phyloP scores from a whole-genome alignment of 1,140 invertebrate genomes.

The Zophobas atratus region DNA sequence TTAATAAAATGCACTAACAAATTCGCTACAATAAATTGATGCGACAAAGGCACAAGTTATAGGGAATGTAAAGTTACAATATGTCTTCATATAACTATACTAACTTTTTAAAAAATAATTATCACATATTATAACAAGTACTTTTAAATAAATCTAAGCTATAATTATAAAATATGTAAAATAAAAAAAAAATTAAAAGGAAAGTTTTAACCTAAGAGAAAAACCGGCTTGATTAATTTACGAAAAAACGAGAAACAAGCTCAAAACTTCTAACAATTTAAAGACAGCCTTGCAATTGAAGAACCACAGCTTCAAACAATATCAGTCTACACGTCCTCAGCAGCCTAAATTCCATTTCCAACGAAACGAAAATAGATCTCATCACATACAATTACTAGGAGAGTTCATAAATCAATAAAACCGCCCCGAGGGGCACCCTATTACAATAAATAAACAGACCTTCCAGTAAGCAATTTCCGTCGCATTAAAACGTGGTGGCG shows the following conservation, averaged over 20 bases:
- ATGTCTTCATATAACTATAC: slow-evolving; percentile 15
- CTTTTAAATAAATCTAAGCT: slow-evolving; percentile 39
- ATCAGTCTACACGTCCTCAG: slow-evolving; percentile 26
- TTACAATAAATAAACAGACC: slow-evolving; percentile 5
- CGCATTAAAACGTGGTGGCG: slow-evolving; percentile 71
- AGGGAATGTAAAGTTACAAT: slow-evolving; percentile 35
- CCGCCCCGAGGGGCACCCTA: not conserved
- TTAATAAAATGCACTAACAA: slow-evolving; percentile 30
- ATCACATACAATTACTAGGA: slow-evolving; percentile 10
- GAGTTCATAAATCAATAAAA: slow-evolving; percentile 9
- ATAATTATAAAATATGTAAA: slow-evolving; percentile 40
- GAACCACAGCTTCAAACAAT: slow-evolving; percentile 10
- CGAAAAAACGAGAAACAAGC: slow-evolving; percentile 10
- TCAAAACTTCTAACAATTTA: slow-evolving; percentile 22
- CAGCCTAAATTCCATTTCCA: slow-evolving; percentile 23
- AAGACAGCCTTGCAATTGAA: slow-evolving; percentile 20
- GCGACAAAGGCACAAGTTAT: slow-evolving; percentile 38
- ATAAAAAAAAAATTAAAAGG: slow-evolving; percentile 28
- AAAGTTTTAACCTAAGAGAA: slow-evolving; percentile 7
- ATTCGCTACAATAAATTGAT: slow-evolving; percentile 34
- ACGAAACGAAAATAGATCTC: slow-evolving; percentile 16
- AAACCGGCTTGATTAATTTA: slow-evolving; percentile 19
- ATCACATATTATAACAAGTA: slow-evolving; percentile 40
- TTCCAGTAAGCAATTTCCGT: slow-evolving; percentile 8
- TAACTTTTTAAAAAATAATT: slow-evolving; percentile 29